phyloP scores from a whole-genome alignment of 1,140 invertebrate genomes.

The Zelostemma sp. region DNA sequence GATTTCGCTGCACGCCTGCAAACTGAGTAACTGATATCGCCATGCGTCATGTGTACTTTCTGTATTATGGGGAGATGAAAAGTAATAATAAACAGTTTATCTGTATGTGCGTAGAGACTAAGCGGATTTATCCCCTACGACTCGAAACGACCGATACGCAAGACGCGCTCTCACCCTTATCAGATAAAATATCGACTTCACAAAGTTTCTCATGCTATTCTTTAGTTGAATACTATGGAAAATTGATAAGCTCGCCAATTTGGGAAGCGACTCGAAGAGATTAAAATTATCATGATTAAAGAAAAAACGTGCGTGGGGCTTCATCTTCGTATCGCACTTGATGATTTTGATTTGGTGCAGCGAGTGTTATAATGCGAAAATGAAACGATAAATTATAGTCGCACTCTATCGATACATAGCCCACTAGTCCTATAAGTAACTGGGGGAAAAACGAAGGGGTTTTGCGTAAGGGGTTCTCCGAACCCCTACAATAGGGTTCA shows the following conservation, averaged over 20 bases:
- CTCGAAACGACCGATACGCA: neutral
- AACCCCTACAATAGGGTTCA: neutral
- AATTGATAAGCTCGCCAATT: neutral
- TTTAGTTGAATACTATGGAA: neutral
- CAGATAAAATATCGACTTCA: neutral
- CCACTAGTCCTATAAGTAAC: neutral
- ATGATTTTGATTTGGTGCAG: neutral
- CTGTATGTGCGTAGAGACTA: neutral
- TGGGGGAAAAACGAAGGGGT: neutral
- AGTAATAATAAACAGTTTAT: constrained; percentile 13
- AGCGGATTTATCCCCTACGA: constrained; percentile 2
- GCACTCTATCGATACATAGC: neutral
- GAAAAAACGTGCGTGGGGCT: no score
- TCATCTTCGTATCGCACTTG: neutral
- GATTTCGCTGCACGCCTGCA: neutral
- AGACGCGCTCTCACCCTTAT: neutral
- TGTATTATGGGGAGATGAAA: constrained; percentile 1
- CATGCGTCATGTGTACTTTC: neutral
- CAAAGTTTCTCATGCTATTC: neutral
- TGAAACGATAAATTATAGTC: neutral
- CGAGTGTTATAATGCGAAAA: neutral
- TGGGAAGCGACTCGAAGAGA: neutral
- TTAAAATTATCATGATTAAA: neutral
- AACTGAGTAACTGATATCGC: constrained; percentile 9
- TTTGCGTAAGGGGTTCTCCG: neutral